phyloP scores from a whole-genome alignment of 2,888 invertebrate genomes.

The Chaetogeoica ovagalla region DNA sequence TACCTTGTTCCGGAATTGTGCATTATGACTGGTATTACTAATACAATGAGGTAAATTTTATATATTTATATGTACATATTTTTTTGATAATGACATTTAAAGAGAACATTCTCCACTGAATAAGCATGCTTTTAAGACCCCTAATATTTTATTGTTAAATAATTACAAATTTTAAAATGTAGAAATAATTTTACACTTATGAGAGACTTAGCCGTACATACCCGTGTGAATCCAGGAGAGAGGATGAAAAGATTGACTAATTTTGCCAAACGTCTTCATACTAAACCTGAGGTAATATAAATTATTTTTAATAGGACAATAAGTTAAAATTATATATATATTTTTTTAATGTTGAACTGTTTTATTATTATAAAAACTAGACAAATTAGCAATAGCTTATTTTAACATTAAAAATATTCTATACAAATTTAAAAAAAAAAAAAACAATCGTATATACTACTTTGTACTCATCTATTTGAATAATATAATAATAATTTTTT shows the following conservation, averaged over 20 bases:
- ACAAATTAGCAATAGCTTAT: too few relatives aligned
- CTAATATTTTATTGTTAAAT: too few relatives aligned
- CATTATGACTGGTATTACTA: constrained; percentile 78
- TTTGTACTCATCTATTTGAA: constrained; percentile 60
- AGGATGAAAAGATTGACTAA: constrained; percentile 69
- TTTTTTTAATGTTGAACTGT: neutral
- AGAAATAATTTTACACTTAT: constrained; percentile 67
- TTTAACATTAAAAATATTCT: constrained; percentile 55
- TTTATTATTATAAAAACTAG: too few relatives aligned
- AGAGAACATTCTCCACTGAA: too few relatives aligned
- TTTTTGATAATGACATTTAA: too few relatives aligned
- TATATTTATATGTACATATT: too few relatives aligned
- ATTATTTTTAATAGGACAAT: constrained; percentile 31
- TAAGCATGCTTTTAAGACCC: too few relatives aligned
- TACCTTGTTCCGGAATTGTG: constrained; percentile 84
- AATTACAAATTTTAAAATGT: neutral
- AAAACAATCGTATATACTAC: too few relatives aligned
- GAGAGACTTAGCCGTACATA: constrained; percentile 72
- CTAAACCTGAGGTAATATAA: constrained; percentile 57
- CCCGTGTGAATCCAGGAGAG: constrained; percentile 71
- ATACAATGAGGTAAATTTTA: constrained; percentile 64
- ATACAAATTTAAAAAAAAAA: too few relatives aligned
- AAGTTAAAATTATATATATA: constrained; percentile 58
- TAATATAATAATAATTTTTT: constrained; percentile 57
- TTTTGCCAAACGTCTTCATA: constrained; percentile 68